A percentile compares a stretch with the other conserved stretches of the same genome.
Evolutionary conservation across 2,113 vertebrate genomes (phyloP).

Genomic region (Cyanistes caeruleus): DNA sequence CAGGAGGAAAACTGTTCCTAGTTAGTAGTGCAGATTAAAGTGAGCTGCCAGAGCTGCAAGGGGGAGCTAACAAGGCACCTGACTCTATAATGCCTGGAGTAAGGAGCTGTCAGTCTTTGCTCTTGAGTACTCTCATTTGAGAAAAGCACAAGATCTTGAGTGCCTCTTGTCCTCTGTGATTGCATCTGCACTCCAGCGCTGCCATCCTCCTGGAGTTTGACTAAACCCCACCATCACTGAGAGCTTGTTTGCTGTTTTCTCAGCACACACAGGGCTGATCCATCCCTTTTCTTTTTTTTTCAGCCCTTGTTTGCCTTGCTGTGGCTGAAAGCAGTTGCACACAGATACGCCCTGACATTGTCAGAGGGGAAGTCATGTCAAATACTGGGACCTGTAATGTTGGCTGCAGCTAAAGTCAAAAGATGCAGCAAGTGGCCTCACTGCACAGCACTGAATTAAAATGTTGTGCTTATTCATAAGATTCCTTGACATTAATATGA

Average conservation of each 20-base stretch:
- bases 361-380: not conserved
- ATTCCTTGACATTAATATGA: constrained; percentile 48
- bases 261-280: not conserved
- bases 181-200: constrained; percentile 33
- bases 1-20: not conserved
- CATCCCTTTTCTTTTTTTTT: not conserved
- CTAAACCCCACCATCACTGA: not conserved
- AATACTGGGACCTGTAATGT: not conserved
- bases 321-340: not conserved
- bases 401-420: constrained; percentile 3
- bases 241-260: constrained; percentile 10
- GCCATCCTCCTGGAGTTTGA: not conserved
- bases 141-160: constrained; percentile 32
- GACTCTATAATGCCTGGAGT: not conserved
- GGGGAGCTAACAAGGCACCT: not conserved
- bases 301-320: not conserved
- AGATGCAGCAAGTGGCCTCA: constrained; percentile 11
- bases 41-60: not conserved
- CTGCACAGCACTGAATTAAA: constrained; percentile 29
- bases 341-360: not conserved
- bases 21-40: not conserved
- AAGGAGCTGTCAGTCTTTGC: constrained; percentile 15
- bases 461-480: constrained; percentile 20
- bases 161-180: constrained; percentile 56
- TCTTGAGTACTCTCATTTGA: constrained; percentile 6